phyloP scores from a whole-genome alignment of 2,113 vertebrate species.

The Tyrannus savana region DNA sequence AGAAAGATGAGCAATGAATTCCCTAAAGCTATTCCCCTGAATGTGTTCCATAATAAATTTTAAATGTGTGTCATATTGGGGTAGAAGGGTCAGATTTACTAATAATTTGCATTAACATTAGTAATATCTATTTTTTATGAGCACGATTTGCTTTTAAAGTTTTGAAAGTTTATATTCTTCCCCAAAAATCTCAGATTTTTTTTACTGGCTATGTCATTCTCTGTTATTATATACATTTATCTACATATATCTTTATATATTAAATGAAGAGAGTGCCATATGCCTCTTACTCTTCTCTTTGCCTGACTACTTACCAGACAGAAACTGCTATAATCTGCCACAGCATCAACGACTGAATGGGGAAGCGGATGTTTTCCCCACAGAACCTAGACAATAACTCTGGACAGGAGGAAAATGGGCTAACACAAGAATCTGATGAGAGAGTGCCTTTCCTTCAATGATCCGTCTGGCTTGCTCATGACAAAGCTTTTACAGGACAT shows the following conservation, averaged over 20 bases:
- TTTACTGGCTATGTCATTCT: not conserved
- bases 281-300: constrained; percentile 1
- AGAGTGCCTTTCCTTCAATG: constrained; percentile 7
- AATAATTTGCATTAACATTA: constrained; percentile 66
- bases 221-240: not conserved
- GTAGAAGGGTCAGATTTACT: constrained; percentile 52
- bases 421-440: constrained; percentile 25
- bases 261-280: not conserved
- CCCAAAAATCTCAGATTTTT: not conserved
- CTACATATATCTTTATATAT: not conserved
- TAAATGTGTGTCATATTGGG: constrained; percentile 42
- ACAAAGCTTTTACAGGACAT: constrained; percentile 44
- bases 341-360: not conserved
- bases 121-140: constrained; percentile 47
- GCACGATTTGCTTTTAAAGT: not conserved
- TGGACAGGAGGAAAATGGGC: constrained; percentile 28
- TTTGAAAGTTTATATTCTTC: constrained; percentile 23
- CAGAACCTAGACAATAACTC: constrained; percentile 42
- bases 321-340: constrained; percentile 17
- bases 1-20: constrained; percentile 63
- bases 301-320: constrained; percentile 23
- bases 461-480: not conserved
- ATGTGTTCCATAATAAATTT: constrained; percentile 59
- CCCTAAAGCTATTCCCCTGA: constrained; percentile 60
- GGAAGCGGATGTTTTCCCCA: constrained; percentile 2